Base-by-base conservation (phyloP, 2,113 vertebrate species). In the Panthera uncia region DNA sequence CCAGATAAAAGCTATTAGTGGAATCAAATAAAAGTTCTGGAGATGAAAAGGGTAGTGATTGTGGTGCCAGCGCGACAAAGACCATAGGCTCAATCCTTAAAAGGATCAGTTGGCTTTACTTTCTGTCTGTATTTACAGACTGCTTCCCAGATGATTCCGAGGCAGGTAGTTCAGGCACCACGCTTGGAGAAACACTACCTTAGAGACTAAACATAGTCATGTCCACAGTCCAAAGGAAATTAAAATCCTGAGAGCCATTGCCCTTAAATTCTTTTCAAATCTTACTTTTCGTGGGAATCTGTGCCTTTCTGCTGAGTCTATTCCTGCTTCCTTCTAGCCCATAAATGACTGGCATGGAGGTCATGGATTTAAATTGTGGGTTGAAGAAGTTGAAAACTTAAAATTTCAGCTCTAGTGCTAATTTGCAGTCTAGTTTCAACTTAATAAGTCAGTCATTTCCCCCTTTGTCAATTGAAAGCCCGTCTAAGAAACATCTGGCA, bases 401-500 rank as follows among this genome's bases (percentile, higher is more conserved):
- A 78, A 91, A 80, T 89, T 96, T 48, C 19, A 93, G 73, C 73
- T 36, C 27, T 78, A 78, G 27, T 10, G 78, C 63, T 95, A 63
- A 91, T 94, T 69, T 80, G 10, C 41, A 45, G 36, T 85, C 66
- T 94, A 93, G 97, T 79, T n/a, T 91, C 95, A 69, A 97, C 74
- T 97, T 96, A 97, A 89, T 97, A 55, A 92, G 55, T 84, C 65
- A 92, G 57, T 91, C 95, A 87, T 97, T 94, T 95, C 45, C 79
- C 33, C 61, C 68, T 94, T 83, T 96, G 16, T 91, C 97, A 96
- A 92, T 31, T 89, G 86, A 89, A 97, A 96, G 50, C 78, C 91
- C 41, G 81, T 94, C 93, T 93, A 98, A 98, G 96, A 97, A 94
- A 96, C 94, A 96, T 96, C 88, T 97, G 94, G 89, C 93, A 95